A percentile compares a stretch with the other conserved stretches of the same genome.
These are phyloP conservation scores for Drosophila rellima DNA, from an alignment of 2,888 invertebrate genomes.

Conservation along the genomic window DNA sequence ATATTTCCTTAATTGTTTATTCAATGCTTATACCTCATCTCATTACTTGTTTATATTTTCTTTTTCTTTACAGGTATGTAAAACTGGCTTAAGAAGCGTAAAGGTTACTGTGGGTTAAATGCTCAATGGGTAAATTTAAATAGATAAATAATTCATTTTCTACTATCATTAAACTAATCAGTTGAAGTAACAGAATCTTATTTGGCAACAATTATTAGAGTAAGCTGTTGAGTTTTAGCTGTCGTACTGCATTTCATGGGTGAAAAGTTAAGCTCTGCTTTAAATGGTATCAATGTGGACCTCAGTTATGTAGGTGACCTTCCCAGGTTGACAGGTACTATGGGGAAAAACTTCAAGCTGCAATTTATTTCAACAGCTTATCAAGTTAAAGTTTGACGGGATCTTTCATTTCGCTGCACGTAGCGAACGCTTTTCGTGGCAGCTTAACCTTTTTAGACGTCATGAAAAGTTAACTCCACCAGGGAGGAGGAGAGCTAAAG, in stretches of 20 bases:
- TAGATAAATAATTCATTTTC: too few relatives aligned
- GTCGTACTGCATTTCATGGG: slow-evolving; percentile 28
- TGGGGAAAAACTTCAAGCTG: slow-evolving; percentile 27
- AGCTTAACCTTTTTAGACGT: slow-evolving; percentile 71
- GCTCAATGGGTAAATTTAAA: too few relatives aligned
- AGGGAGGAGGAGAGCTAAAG: background rate
- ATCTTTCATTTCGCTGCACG: slow-evolving; percentile 70
- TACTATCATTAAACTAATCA: too few relatives aligned
- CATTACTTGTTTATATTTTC: slow-evolving; percentile 11
- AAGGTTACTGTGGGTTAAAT: background rate
- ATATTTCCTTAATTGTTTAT: slow-evolving; percentile 18
- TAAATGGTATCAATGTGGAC: slow-evolving; percentile 9
- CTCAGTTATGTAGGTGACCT: slow-evolving; percentile 31
- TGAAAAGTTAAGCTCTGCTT: slow-evolving; percentile 40
- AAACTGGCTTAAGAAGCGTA: background rate
- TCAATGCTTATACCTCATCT: slow-evolving; percentile 16
- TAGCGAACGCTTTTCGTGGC: slow-evolving; percentile 64
- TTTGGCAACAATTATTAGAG: slow-evolving; percentile 3
- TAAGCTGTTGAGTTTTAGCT: slow-evolving; percentile 13
- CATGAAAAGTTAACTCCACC: slow-evolving; percentile 60
- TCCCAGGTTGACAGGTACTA: background rate
- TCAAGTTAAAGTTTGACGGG: slow-evolving; percentile 75
- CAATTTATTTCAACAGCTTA: slow-evolving; percentile 74
- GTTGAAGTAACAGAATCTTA: background rate
- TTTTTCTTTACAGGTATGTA: slow-evolving; percentile 68